Conservation (phyloP, 1,140 invertebrate genomes). For the Drosophila auraria region DNA sequence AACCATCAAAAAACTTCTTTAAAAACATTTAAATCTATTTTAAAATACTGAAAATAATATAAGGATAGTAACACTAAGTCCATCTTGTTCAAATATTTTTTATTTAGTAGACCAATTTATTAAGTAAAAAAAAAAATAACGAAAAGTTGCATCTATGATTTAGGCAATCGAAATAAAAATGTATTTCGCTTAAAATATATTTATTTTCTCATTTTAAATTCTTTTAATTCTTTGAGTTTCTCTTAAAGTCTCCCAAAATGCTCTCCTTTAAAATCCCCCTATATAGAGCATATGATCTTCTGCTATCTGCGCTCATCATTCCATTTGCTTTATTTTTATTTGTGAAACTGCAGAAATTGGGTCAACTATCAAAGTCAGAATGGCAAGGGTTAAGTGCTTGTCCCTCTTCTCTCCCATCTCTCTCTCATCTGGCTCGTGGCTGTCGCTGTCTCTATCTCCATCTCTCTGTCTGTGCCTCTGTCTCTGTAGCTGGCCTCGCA, state of each 20-base stretch:
- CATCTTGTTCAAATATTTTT: too few relatives aligned
- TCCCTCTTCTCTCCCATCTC: slow-evolving; percentile 34
- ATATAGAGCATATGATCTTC: slow-evolving; percentile 21
- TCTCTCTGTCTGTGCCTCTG: slow-evolving; percentile 13
- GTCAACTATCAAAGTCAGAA: slow-evolving; percentile 84
- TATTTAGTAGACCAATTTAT: background rate
- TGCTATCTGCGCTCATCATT: slow-evolving; percentile 14
- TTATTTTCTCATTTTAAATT: background rate
- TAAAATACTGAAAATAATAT: background rate
- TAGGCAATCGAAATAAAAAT: background rate
- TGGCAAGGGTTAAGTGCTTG: slow-evolving; percentile 76
- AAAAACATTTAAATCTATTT: background rate
- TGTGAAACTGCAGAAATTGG: slow-evolving; percentile 68
- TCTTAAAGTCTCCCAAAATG: too few relatives aligned
- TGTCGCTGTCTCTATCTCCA: slow-evolving; percentile 16
- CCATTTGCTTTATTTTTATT: slow-evolving; percentile 53
- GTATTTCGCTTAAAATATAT: background rate
- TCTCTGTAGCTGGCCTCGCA: slow-evolving; percentile 16
- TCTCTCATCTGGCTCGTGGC: background rate
- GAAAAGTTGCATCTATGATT: too few relatives aligned
- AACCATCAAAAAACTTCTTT: background rate
- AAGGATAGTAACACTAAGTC: too few relatives aligned
- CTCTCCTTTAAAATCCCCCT: background rate
- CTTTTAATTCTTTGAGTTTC: background rate
- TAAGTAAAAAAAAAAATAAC: background rate